phyloP scores from a whole-genome alignment of 2,888 invertebrate species.

The Dendrolimus pini region DNA sequence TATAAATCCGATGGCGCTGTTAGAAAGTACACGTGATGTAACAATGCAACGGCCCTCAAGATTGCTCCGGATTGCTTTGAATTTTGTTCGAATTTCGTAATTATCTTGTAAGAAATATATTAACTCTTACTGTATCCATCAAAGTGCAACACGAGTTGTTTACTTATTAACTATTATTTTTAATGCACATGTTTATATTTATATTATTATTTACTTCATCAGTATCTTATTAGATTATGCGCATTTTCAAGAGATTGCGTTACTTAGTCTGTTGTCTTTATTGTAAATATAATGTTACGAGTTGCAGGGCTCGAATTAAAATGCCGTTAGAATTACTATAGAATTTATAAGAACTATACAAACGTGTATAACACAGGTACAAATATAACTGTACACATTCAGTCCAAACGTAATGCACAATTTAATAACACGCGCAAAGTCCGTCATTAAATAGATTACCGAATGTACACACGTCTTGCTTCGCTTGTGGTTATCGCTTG shows the following conservation, averaged over 20 bases:
- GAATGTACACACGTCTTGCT: too few species aligned
- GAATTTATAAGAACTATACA: too few species aligned
- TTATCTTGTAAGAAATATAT: neutral
- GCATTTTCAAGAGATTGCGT: conserved; percentile 17
- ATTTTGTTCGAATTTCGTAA: neutral
- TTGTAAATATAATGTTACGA: neutral
- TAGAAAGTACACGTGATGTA: conserved; percentile 64
- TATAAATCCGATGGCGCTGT: conserved; percentile 48
- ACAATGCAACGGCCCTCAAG: conserved; percentile 39
- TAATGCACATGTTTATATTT: neutral
- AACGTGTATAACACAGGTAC: too few species aligned
- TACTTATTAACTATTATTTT: neutral
- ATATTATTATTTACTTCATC: conserved; percentile 32
- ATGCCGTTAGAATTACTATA: too few species aligned
- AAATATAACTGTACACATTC: too few species aligned
- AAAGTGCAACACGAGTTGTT: neutral
- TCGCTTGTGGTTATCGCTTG: too few species aligned
- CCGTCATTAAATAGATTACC: too few species aligned
- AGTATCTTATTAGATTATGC: conserved; percentile 13
- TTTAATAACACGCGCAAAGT: too few species aligned
- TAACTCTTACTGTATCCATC: neutral
- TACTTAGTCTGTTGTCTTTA: neutral
- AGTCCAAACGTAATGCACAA: too few species aligned
- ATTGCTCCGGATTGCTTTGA: conserved; percentile 12
- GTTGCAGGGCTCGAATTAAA: too few species aligned